Evolutionary conservation across 2,113 vertebrate species (phyloP), one percentile per base, ranked within the genome.

Genomic region (Galemys pyrenaicus): DNA sequence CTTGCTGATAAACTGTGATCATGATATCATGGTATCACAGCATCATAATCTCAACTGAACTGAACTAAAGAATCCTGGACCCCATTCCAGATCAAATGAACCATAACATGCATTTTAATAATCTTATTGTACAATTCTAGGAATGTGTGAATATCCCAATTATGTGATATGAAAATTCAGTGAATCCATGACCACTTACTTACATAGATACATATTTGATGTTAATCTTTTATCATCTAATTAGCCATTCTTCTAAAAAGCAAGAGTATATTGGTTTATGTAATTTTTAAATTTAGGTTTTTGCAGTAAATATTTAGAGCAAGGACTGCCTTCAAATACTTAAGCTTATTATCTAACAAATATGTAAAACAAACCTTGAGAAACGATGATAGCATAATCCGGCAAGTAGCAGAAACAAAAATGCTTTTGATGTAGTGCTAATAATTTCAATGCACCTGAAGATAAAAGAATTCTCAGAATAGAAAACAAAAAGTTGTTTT

Each of bases 351-450:
- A 41, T 28, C 13, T n/a, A 93, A 65, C n/a, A 95, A 89, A 49
- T 75, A 68, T 9, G 1, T 64, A 49, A 93, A 89, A 49, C 3
- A 22, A 19, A 75, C 17, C 62, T 44, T 89, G 39, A 84, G 17
- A 87, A 77, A 68, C 12, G 9, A 68, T 19, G 11, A 37, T 49
- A 73, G 54, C 56, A 46, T 49, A 71, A 87, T 93, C 22, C 68
- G 26, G 24, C 60, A 80, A 79, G 35, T 77, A 87, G 20, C 37
- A 41, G 26, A 83, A 37, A 68, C 73, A 92, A 60, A 87, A 87
- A 75, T 39, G 1, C 20, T 46, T 71, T 82, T n/a, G 30, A 41
- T 73, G 26, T 70, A 37, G 17, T 68, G n/a, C 13, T 8, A 85
- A 15, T 89, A 93, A 93, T 79, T 78, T 30, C 24, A 82, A 71